A percentile compares a stretch with the other conserved stretches of the same genome.
These are phyloP conservation scores for Motacilla tschutschensis DNA, from an alignment of 2,113 vertebrate genomes.

Conservation along the genomic window DNA sequence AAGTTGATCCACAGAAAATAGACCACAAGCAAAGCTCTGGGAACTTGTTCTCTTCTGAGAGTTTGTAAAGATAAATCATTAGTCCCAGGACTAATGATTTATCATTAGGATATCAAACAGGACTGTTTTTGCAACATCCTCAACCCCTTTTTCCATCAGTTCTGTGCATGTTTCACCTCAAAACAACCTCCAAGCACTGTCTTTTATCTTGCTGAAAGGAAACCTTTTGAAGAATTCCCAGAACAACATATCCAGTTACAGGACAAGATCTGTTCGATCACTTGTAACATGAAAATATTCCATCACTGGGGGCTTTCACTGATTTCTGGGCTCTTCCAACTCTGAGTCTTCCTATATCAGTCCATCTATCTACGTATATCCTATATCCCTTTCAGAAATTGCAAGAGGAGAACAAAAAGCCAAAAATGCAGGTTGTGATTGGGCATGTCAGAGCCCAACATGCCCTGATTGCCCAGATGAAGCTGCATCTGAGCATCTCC, in stretches of 20 bases:
- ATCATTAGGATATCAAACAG: too few species aligned
- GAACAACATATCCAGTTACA: neutral
- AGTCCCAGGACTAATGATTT: neutral
- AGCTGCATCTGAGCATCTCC: neutral
- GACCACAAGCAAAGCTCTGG: neutral
- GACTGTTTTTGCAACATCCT: neutral
- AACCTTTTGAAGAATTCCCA: neutral
- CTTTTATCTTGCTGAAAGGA: neutral
- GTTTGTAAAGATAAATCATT: neutral
- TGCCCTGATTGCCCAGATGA: neutral
- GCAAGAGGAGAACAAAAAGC: neutral
- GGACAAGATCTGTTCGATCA: neutral
- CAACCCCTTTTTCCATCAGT: neutral
- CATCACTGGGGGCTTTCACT: neutral
- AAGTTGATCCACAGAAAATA: neutral
- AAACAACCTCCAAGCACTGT: neutral
- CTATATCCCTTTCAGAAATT: neutral
- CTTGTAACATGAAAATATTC: neutral
- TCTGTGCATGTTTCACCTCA: neutral
- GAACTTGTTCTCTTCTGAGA: neutral
- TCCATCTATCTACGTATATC: neutral
- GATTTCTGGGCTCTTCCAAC: neutral
- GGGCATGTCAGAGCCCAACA: neutral
- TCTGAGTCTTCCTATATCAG: neutral
- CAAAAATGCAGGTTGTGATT: neutral